A percentile compares a stretch with the other conserved stretches of the same genome.
These are phyloP conservation scores for Arnoldichthys spilopterus DNA, from an alignment of 2,797 vertebrate genomes.

Conservation along the genomic window DNA sequence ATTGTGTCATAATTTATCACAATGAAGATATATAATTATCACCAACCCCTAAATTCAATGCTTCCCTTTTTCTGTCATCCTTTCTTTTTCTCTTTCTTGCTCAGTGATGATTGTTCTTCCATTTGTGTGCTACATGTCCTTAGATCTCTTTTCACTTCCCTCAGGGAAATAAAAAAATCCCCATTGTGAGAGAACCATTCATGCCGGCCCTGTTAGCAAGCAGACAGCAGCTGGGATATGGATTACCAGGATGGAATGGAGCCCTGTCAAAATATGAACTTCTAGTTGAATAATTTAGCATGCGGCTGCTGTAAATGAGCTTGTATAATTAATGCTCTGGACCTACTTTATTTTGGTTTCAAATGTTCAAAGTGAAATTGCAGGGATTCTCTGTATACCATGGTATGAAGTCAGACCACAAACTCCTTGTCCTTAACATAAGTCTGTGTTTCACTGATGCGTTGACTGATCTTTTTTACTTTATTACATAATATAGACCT, in stretches of 20 bases:
- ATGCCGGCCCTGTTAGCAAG: conserved; percentile 50
- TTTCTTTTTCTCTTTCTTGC: not conserved
- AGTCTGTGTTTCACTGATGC: not conserved
- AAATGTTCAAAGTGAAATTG: conserved; percentile 32
- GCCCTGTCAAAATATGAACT: conserved; percentile 50
- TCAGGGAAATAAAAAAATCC: conserved; percentile 38
- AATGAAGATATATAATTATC: not conserved
- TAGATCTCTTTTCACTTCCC: conserved; percentile 11
- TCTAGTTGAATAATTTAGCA: conserved; percentile 72
- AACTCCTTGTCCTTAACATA: not conserved
- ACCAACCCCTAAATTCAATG: not conserved
- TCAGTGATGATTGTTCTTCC: not conserved
- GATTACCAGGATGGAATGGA: conserved; percentile 48
- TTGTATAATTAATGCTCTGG: conserved; percentile 71
- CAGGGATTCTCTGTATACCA: not conserved
- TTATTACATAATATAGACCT: no score
- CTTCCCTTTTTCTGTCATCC: not conserved
- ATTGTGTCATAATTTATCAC: not conserved
- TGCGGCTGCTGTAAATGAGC: conserved; percentile 67
- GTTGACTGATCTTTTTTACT: no score
- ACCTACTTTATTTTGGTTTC: conserved; percentile 54
- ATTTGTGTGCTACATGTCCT: conserved; percentile 7
- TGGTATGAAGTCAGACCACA: not conserved
- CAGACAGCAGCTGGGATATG: conserved; percentile 64
- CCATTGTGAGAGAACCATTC: conserved; percentile 52